A percentile compares a stretch with the other conserved stretches of the same genome.
These are phyloP conservation scores for Cydia strobilella DNA, from an alignment of 1,140 invertebrate genomes.

Conservation along the genomic window DNA sequence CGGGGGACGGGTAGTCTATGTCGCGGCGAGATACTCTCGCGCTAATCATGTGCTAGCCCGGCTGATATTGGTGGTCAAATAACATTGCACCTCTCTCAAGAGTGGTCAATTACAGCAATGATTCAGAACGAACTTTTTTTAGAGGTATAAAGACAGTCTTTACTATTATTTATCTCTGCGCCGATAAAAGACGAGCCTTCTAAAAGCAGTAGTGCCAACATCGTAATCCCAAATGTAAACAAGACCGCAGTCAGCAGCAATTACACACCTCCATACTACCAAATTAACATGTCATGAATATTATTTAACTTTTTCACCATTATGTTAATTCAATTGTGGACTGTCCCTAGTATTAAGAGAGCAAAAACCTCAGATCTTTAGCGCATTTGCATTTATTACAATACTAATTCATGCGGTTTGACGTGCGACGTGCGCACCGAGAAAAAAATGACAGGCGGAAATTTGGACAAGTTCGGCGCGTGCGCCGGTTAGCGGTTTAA, in stretches of 20 bases:
- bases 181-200: slow-evolving; percentile 20
- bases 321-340: slow-evolving; percentile 57
- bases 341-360: slow-evolving; percentile 62
- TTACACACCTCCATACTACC: slow-evolving; percentile 65
- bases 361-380: slow-evolving; percentile 63
- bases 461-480: slow-evolving; percentile 45
- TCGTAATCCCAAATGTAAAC: slow-evolving; percentile 50
- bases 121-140: neutral
- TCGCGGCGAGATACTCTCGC: too few relatives aligned
- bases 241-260: slow-evolving; percentile 50
- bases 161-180: neutral
- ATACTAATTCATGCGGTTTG: slow-evolving; percentile 51
- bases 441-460: slow-evolving; percentile 51
- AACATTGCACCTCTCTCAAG: too few relatives aligned
- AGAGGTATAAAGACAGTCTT: neutral
- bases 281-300: slow-evolving; percentile 77
- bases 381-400: slow-evolving; percentile 66
- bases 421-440: slow-evolving; percentile 37
- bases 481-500: slow-evolving; percentile 42
- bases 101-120: neutral
- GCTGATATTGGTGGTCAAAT: too few relatives aligned
- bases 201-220: slow-evolving; percentile 34
- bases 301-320: slow-evolving; percentile 71
- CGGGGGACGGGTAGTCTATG: too few relatives aligned
- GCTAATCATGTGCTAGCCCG: too few relatives aligned